phyloP scores from a whole-genome alignment of 2,113 vertebrate species.

The Platysteira castanea region DNA sequence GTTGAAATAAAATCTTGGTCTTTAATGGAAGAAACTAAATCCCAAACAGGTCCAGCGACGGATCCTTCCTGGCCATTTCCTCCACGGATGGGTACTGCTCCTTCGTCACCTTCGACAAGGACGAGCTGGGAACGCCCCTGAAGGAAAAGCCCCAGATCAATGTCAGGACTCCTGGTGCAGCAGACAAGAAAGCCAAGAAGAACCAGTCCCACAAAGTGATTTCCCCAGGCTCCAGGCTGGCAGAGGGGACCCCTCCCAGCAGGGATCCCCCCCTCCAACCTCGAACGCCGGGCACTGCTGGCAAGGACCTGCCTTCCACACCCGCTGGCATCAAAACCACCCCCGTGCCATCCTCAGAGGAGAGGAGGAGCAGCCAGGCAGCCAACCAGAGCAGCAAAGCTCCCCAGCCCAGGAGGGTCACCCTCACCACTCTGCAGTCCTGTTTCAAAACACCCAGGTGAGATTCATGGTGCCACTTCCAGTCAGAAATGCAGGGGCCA shows the following conservation, averaged over 20 bases:
- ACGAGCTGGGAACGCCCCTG: constrained; percentile 85
- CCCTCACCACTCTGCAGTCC: constrained; percentile 88
- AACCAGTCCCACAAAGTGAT: constrained; percentile 12
- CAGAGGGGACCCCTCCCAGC: constrained; percentile 45
- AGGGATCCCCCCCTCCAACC: constrained; percentile 46
- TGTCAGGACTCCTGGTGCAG: constrained; percentile 62
- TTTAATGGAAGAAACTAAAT: not conserved
- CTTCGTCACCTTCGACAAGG: constrained; percentile 88
- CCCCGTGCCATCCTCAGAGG: constrained; percentile 60
- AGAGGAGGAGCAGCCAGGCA: constrained; percentile 70
- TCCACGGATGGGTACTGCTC: constrained; percentile 98
- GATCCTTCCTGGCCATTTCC: constrained; percentile 90
- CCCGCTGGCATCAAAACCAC: not conserved
- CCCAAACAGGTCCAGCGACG: constrained; percentile 85
- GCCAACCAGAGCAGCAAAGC: constrained; percentile 45
- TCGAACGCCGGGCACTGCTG: not conserved
- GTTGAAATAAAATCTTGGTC: not conserved
- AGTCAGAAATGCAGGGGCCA: not conserved
- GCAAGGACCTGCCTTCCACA: constrained; percentile 54
- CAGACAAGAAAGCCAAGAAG: constrained; percentile 86
- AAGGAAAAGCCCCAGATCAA: constrained; percentile 85
- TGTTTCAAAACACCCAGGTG: constrained; percentile 92
- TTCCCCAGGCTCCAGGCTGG: constrained; percentile 45
- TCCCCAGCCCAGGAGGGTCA: constrained; percentile 84
- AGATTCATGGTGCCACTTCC: not conserved